Conservation (phyloP, 2,113 vertebrate genomes). For the Grallaria varia region DNA sequence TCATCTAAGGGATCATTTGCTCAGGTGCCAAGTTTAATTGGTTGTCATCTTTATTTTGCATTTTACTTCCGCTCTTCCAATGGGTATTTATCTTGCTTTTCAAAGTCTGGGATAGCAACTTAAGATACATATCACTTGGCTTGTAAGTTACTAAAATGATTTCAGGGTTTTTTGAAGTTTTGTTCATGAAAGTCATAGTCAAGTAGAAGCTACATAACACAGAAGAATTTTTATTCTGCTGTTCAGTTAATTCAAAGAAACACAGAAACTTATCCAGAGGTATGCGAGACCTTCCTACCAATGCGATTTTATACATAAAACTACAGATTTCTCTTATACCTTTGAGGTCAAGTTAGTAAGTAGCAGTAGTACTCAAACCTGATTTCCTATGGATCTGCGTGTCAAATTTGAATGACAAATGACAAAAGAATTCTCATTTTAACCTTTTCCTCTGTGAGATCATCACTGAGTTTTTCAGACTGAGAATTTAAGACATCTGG, state of each 20-base stretch:
- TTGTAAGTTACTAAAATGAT: not conserved
- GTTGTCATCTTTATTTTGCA: not conserved
- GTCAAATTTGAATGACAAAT: not conserved
- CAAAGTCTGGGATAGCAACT: not conserved
- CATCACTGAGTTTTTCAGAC: not conserved
- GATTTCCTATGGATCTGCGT: not conserved
- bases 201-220: not conserved
- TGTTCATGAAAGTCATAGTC: not conserved
- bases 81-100: not conserved
- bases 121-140: not conserved
- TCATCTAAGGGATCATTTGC: not conserved
- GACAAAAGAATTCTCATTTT: not conserved
- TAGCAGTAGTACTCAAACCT: not conserved
- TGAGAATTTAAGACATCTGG: not conserved
- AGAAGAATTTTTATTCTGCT: not conserved
- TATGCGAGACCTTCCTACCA: not conserved
- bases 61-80: not conserved
- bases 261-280: not conserved
- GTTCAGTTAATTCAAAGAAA: not conserved
- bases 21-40: not conserved
- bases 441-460: not conserved
- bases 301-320: not conserved
- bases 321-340: not conserved
- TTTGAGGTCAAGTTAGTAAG: not conserved
- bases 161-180: not conserved